Percentiles rank a stretch among this genome's conserved stretches.
These are phyloP conservation scores for Brassicogethes aeneus DNA, from an alignment of 2,888 invertebrate species.

Conservation along the genomic window DNA sequence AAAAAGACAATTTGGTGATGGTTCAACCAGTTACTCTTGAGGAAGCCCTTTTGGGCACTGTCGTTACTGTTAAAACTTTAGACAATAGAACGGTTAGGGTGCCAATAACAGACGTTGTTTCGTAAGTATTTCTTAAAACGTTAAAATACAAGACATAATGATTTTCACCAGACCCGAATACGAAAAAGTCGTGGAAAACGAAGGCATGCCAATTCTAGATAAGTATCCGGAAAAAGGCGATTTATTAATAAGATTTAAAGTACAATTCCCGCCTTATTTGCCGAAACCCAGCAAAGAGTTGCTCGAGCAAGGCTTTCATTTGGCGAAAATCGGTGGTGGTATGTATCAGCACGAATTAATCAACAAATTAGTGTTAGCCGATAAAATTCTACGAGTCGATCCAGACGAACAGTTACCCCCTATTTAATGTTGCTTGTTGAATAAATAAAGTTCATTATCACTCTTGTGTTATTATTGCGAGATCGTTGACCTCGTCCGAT, in stretches of 20 bases:
- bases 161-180: constrained; percentile 48
- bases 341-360: constrained; percentile 34
- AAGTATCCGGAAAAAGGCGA: constrained; percentile 56
- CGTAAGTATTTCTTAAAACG: constrained; percentile 34
- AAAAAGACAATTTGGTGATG: constrained; percentile 59
- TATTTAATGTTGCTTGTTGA: constrained; percentile 17
- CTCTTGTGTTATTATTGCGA: too few relatives aligned
- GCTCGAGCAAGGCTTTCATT: constrained; percentile 34
- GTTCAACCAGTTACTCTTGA: constrained; percentile 51
- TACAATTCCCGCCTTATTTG: constrained; percentile 48
- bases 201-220: constrained; percentile 63
- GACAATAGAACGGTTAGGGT: constrained; percentile 60
- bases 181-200: constrained; percentile 57
- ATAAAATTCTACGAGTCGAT: constrained; percentile 39
- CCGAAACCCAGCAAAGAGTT: constrained; percentile 41
- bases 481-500: too few relatives aligned
- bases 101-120: constrained; percentile 62
- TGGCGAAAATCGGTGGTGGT: constrained; percentile 34
- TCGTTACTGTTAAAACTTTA: constrained; percentile 56
- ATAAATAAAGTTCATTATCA: too few relatives aligned
- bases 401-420: constrained; percentile 37
- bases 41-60: constrained; percentile 64
- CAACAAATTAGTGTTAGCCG: constrained; percentile 38
- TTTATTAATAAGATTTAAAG: constrained; percentile 58
- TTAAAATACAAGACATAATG: background rate